Evolutionary conservation across 2,113 vertebrate genomes (phyloP).

Genomic region (cattle (Bos taurus)): DNA sequence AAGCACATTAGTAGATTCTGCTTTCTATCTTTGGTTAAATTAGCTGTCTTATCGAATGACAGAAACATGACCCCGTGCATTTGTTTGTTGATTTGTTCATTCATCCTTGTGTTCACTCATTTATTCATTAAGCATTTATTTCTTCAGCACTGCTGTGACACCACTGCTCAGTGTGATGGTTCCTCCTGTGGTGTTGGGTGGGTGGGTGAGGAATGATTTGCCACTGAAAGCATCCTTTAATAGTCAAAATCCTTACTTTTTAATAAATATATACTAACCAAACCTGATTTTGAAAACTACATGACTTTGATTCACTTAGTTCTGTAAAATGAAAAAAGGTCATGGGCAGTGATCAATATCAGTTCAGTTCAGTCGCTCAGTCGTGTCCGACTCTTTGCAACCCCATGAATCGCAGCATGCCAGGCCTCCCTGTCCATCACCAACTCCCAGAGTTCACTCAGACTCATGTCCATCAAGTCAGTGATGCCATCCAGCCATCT

Average conservation of each 20-base stretch:
- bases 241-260: neutral
- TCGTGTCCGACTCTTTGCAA: too few species aligned
- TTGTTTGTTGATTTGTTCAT: neutral
- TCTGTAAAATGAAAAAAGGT: neutral
- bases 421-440: too few species aligned
- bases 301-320: neutral
- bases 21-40: neutral
- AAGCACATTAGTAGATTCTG: neutral
- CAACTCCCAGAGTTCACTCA: too few species aligned
- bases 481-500: too few species aligned
- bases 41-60: neutral
- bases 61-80: neutral
- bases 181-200: neutral
- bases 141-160: neutral
- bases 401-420: too few species aligned
- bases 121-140: neutral
- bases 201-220: neutral
- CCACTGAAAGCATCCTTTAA: neutral
- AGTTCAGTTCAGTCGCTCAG: too few species aligned
- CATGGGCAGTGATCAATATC: neutral
- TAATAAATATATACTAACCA: neutral
- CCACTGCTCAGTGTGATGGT: neutral
- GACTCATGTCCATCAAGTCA: too few species aligned
- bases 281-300: constrained; percentile 21
- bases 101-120: neutral